Base-by-base conservation (phyloP, 2,797 vertebrate genomes). In the Dipus sagitta region DNA sequence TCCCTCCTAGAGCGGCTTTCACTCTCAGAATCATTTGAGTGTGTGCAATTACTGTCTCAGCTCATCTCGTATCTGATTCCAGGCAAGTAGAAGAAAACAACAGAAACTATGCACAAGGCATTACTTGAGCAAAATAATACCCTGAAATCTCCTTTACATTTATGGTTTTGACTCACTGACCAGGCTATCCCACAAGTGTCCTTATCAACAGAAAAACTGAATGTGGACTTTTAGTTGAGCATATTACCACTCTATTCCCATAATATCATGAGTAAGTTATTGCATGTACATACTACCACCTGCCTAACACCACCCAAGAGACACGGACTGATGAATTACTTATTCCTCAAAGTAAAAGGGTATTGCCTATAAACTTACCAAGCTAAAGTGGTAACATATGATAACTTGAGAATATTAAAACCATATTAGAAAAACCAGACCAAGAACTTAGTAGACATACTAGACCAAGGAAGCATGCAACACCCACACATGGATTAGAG, bases 111-210 rank as follows among this genome's bases (percentile, higher is more conserved):
- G 68, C 42, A 75, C 11, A 11, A 79, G 17, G 20, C 2, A 32
- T 32, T 81, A 85, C 82, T 86, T 76, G 32, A 42, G 38, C 67
- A 95, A 75, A 92, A 38, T 21, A n/a, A 83, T 21, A 60, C 23
- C 32, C 42, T 85, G 26, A 80, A 90, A 54, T 90, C 42, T 34
- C 7, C 20, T 38, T 54, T 20, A 64, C 30, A 32, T 38, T 91
- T 88, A 47, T 79, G 18, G 26, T 80, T 65, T 79, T 70, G 83
- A 81, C 2, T 86, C 68, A 68, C 23, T 77, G 34, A 15, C 52
- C n/a, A 52, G 81, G 71, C 17, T 47, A 4, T 74, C 54, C 65
- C 15, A 34, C 21, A 14, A 88, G 34, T 1, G 60, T 30, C 13
- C 23, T 3, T 64, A 47, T 14, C 30, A 28, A 60, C 0, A 10